A percentile compares a stretch with the other conserved stretches of the same genome.
Conservation (phyloP, 2,113 vertebrate genomes). For the Phylloscopus trochiloides region DNA sequence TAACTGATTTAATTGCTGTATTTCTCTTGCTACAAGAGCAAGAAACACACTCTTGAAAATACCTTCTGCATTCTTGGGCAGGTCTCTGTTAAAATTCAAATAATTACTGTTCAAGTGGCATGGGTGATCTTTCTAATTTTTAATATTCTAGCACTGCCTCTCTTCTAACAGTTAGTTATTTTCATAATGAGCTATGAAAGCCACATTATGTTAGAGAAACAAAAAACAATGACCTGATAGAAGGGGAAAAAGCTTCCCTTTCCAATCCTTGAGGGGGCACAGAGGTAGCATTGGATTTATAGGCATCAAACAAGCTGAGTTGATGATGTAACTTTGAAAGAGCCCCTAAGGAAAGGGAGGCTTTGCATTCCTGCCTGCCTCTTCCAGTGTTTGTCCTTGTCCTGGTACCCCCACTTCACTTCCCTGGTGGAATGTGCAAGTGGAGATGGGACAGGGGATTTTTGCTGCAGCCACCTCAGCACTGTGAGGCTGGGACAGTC, state of each 20-base stretch:
- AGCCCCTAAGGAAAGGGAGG: background rate
- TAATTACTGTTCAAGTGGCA: background rate
- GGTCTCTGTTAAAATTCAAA: background rate
- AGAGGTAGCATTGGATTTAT: background rate
- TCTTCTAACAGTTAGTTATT: background rate
- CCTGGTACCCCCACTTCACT: background rate
- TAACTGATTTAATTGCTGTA: background rate
- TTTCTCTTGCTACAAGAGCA: background rate
- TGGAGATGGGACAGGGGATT: background rate
- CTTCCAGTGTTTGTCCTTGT: rapidly evolving
- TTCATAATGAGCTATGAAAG: background rate
- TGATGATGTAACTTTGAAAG: background rate
- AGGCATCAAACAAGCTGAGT: background rate
- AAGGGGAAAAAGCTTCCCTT: background rate
- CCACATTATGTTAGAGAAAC: background rate
- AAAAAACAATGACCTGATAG: background rate
- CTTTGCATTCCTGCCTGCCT: background rate
- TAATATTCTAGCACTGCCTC: background rate
- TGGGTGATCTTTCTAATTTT: background rate
- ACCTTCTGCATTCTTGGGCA: background rate
- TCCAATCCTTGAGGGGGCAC: background rate
- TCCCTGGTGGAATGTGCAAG: rapidly evolving
- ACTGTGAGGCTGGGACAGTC: background rate
- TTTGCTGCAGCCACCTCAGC: background rate
- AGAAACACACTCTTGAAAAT: background rate